phyloP scores from a whole-genome alignment of 64 coral and sea anemone species.

The Stichodactyla helianthus region DNA sequence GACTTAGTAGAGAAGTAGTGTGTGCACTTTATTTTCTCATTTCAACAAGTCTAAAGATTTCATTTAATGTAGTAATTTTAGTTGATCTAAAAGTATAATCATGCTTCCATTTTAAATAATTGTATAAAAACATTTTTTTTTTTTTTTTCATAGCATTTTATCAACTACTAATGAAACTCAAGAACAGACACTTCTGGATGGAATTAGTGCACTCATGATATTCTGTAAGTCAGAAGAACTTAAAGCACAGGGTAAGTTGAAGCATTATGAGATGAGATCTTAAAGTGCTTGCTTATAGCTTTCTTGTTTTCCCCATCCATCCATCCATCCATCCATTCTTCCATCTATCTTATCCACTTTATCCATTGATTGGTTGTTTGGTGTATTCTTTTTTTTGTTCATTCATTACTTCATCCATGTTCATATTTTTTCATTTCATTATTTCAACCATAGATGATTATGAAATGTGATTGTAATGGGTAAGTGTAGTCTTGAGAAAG shows the following conservation, averaged over 20 bases:
- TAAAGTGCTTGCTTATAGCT: constrained; percentile 31
- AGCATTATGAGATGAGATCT: background rate
- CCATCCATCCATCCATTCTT: background rate
- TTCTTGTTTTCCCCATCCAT: constrained; percentile 39
- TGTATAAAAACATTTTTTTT: background rate
- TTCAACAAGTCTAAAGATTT: no score
- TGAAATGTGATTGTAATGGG: no score
- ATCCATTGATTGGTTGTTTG: background rate
- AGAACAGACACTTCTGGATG: constrained; percentile 66
- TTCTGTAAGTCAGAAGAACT: constrained; percentile 89
- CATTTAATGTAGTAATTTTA: no score
- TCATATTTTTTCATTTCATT: no score
- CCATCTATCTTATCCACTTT: background rate
- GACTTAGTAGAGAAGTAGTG: no score
- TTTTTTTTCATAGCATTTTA: constrained; percentile 57
- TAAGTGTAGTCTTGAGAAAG: no score
- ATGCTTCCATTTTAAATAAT: no score
- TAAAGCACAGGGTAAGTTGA: constrained; percentile 62
- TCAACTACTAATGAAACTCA: constrained; percentile 66
- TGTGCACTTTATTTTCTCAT: no score
- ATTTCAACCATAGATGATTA: no score
- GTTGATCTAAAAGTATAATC: no score
- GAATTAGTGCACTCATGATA: constrained; percentile 90
- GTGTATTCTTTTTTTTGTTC: no score
- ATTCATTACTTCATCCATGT: no score